Evolutionary conservation across 2,797 vertebrate genomes (phyloP).

Genomic region (Melanogrammus aeglefinus): DNA sequence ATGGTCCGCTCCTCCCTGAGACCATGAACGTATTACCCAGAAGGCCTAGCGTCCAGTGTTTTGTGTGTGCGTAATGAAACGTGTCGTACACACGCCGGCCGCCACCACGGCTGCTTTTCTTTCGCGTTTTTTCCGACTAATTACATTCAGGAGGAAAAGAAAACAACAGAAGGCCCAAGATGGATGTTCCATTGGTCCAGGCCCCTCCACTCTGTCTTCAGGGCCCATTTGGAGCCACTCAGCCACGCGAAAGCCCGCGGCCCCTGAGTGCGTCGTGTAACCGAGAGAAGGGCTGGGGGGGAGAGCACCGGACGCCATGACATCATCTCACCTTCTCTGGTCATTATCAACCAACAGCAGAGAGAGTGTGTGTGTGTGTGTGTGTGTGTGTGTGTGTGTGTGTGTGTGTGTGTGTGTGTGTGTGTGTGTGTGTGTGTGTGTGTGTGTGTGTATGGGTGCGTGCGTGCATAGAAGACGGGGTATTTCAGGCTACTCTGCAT

Average conservation of each 20-base stretch:
- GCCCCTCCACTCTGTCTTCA: conserved; percentile 30
- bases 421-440: neutral
- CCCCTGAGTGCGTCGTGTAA: neutral
- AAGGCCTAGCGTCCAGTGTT: conserved; percentile 20
- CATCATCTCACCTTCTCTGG: neutral
- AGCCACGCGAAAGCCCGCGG: conserved; percentile 41
- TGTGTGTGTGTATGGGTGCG: neutral
- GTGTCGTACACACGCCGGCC: conserved; percentile 29
- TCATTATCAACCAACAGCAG: neutral
- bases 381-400: too few relatives aligned
- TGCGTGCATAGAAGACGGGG: too few relatives aligned
- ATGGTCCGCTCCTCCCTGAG: too few relatives aligned
- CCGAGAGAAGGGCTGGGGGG: neutral
- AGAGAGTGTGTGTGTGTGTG: too few relatives aligned
- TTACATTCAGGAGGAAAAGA: conserved; percentile 35
- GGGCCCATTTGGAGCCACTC: conserved; percentile 46
- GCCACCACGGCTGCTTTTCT: conserved; percentile 26
- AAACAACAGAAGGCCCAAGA: conserved; percentile 17
- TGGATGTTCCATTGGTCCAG: conserved; percentile 42
- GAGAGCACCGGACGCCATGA: neutral
- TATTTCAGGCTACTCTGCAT: neutral
- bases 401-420: neutral
- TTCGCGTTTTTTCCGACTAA: conserved; percentile 40
- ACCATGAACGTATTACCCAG: too few relatives aligned
- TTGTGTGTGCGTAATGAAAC: conserved; percentile 42